Evolutionary conservation across 2,113 vertebrate genomes (phyloP).

Genomic region (Leptodactylus fuscus): DNA sequence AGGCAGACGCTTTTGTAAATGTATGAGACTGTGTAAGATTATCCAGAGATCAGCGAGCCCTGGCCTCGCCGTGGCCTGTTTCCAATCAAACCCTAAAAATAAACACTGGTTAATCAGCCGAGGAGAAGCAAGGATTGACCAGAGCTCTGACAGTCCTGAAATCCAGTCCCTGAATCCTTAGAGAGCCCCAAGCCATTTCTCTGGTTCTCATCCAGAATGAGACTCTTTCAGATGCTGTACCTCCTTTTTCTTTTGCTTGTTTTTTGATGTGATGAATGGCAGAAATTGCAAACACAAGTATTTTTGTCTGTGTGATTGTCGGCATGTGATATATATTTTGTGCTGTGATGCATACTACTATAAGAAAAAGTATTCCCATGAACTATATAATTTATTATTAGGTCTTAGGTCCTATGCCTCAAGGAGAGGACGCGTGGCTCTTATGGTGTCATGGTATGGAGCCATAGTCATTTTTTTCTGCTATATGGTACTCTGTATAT

Average conservation of each 20-base stretch:
- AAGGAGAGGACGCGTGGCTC: not conserved
- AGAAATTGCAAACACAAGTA: not conserved
- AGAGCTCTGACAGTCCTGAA: constrained; percentile 68
- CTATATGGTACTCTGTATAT: no score
- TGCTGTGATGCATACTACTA: not conserved
- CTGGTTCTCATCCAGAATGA: constrained; percentile 69
- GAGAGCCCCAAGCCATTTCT: constrained; percentile 69
- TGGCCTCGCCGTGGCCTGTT: constrained; percentile 74
- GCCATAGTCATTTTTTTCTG: not conserved
- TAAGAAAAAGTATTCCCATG: not conserved
- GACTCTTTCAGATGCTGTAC: constrained; percentile 62
- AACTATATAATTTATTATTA: not conserved
- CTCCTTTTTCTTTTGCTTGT: not conserved
- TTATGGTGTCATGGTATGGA: not conserved
- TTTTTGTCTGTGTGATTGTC: not conserved
- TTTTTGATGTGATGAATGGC: not conserved
- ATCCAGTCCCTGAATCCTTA: constrained; percentile 67
- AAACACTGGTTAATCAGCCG: constrained; percentile 83
- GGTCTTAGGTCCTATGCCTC: no score
- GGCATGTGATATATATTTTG: not conserved
- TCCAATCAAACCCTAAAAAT: constrained; percentile 80
- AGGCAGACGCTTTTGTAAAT: constrained; percentile 69
- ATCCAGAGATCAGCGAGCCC: constrained; percentile 75
- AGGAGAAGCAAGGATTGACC: constrained; percentile 73
- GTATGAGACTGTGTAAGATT: constrained; percentile 69